Evolutionary conservation across 2,888 invertebrate genomes (phyloP), one percentile per base, ranked within the genome.

Genomic region (Phyto melanocephala): DNA sequence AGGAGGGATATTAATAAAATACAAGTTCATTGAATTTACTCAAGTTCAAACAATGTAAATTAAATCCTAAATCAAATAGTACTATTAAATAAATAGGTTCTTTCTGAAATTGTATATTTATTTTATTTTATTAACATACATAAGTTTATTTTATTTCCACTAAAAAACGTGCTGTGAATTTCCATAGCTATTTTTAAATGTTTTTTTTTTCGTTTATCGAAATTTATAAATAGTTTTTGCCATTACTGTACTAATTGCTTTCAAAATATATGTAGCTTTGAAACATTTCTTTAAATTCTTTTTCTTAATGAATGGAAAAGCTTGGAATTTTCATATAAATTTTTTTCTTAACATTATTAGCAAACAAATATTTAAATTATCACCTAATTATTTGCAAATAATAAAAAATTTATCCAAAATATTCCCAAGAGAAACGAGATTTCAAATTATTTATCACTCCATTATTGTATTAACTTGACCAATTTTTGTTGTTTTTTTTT

Each of bases 11-110:
- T n/a, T n/a, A n/a, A n/a, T n/a, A n/a, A n/a, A n/a, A n/a, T n/a
- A n/a, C n/a, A 60, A 74, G 79, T 67, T 80, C 60, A 74, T 28
- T 80, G 72, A 52, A 68, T 80, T 74, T 15, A 33, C 11, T 60
- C 67, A 74, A 80, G 79, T 54, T 60, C 72, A 60, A 67, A 50
- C 35, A 20, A 35, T 52, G 52, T 52, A 13, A 33, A 65, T 17
- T 40, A 42, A 63, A 17, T 22, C 8, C 40, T 35, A 35, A 8
- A 62, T 54, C n/a, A 33, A 50, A 40, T 17, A 50, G 58, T n/a
- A 37, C 13, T 22, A 22, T n/a, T 35, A 37, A 22, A 24, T 22
- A 3, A 52, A 10, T 22, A 13, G 22, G 6, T 5, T 5, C 4
- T 28, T 28, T 5, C 28, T 5, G 3, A 28, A 28, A 5, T 5